Base-by-base conservation (phyloP, 2,113 vertebrate genomes). In the Macroglossus sobrinus region DNA sequence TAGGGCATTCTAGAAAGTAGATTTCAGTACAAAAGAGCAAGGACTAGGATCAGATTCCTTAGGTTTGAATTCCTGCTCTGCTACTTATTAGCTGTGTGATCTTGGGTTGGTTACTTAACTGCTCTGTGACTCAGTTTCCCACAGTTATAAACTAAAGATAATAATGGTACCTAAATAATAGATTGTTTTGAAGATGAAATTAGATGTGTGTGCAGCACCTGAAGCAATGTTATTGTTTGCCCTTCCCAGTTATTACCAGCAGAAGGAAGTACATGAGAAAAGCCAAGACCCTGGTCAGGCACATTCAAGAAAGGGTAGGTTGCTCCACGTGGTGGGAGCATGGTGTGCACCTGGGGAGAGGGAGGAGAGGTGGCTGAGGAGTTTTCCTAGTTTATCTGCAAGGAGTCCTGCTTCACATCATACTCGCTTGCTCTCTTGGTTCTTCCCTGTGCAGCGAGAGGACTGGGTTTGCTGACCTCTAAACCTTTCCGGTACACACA, bases 11-110 rank as follows among this genome's bases (percentile, higher is more conserved):
- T 14, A 92, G 71, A 72, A 84, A 85, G 63, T 5, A 40, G 57
- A 84, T 59, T 84, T 76, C 55, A 84, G 45, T 14, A 75, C 61
- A 40, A 84, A 79, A 66, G 18, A 79, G 55, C 76, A 75, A 80
- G 38, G 18, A 30, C 66, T 84, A 71, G 63, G 64, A 19, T 89
- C 13, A 4, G 43, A 76, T 26, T 63, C 13, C 63, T 71, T 18
- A 28, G 16, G 61, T 79, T 43, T 28, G 45, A 94, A 72, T 66
- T 72, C 21, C 18, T 82, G 50, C 55, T 55, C 69, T 71, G 82
- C 24, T 33, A 28, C 53, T n/a, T 40, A 22, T 35, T 50, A 68
- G 61, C 87, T 72, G 78, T 59, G 38, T 79, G 79, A 28, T n/a
- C 33, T 57, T 13, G 15, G 16, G 40, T 16, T 38, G 50, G 13